A percentile compares a stretch with the other conserved stretches of the same genome.
Conservation (phyloP, 2,797 vertebrate species). For the Catharus ustulatus region DNA sequence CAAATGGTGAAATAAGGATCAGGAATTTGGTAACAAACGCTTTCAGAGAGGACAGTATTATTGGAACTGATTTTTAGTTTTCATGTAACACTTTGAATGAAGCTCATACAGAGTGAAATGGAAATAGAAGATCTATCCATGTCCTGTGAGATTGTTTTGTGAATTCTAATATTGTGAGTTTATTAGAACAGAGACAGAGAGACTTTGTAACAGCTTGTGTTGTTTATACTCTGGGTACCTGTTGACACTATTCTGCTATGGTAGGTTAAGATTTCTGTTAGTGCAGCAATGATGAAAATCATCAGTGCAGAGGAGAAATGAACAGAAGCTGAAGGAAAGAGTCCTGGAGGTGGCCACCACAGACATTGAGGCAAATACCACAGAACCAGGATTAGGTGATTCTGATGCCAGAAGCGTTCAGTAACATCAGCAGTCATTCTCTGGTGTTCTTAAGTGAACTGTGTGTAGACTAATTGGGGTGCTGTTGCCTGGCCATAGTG, state of each 20-base stretch:
- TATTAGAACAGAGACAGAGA: neutral
- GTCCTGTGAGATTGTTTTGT: neutral
- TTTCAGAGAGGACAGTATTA: neutral
- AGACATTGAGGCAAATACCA: neutral
- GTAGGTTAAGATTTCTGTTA: neutral
- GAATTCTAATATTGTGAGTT: neutral
- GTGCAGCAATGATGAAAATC: neutral
- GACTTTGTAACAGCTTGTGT: neutral
- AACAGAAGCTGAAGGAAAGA: neutral
- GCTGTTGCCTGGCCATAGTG: neutral
- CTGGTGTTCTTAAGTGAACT: neutral
- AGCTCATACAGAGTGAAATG: neutral
- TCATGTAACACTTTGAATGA: neutral
- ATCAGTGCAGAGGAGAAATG: neutral
- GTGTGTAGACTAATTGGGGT: rapidly evolving
- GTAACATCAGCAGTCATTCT: neutral
- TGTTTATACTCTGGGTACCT: neutral
- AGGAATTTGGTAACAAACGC: neutral
- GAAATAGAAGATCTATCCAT: neutral
- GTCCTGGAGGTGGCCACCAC: rapidly evolving
- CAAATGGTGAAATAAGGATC: neutral
- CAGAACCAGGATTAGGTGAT: neutral
- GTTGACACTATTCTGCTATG: neutral
- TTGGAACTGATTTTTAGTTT: neutral
- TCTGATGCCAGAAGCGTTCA: neutral